Base-by-base conservation (phyloP, 2,113 vertebrate genomes). In the Atractosteus spatula region DNA sequence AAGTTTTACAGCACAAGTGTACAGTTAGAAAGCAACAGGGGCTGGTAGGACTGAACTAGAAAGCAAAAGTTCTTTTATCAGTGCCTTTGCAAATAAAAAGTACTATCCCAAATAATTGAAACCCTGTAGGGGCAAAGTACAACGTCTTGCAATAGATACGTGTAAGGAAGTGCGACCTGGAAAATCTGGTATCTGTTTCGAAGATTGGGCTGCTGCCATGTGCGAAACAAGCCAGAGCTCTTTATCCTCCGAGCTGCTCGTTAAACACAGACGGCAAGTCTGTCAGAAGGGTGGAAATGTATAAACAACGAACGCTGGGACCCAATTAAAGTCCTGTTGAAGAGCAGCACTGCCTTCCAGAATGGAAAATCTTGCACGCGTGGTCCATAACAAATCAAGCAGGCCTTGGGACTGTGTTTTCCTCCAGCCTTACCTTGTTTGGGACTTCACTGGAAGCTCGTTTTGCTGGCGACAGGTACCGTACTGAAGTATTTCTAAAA, bases 381-480 rank as follows among this genome's bases (percentile, higher is more conserved):
- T 79, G 29, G 45, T 3, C 59, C 71, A 67, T 70, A 3, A 55
- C 69, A 78, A 77, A 77, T n/a, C 8, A 45, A 62, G 8, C 61
- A 16, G 54, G 71, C 62, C 41, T 71, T 80, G 76, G 62, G 57
- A 78, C 54, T 80, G 70, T 71, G 43, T 77, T 57, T 71, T 75
- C 43, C 75, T 78, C 68, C 73, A 75, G 56, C 75, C 56, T 7
- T 69, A 55, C 69, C 55, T 77, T 62, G 73, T 79, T 69, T 76
- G 73, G 69, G 77, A 80, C 66, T 69, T 74, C 7, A 43, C 71
- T 13, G 66, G 73, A 41, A 66, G 69, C 68, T 62, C 78, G 62
- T 72, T 73, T 56, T 81, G 44, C 72, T 78, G 74, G 66, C 83
- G 65, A 78, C 76, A 85, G 82, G 81, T 88, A 84, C 16, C 7